Percentiles rank a stretch among this genome's conserved stretches.
These are phyloP conservation scores for Scleropages formosus DNA, from an alignment of 2,797 vertebrate species.

Conservation along the genomic window DNA sequence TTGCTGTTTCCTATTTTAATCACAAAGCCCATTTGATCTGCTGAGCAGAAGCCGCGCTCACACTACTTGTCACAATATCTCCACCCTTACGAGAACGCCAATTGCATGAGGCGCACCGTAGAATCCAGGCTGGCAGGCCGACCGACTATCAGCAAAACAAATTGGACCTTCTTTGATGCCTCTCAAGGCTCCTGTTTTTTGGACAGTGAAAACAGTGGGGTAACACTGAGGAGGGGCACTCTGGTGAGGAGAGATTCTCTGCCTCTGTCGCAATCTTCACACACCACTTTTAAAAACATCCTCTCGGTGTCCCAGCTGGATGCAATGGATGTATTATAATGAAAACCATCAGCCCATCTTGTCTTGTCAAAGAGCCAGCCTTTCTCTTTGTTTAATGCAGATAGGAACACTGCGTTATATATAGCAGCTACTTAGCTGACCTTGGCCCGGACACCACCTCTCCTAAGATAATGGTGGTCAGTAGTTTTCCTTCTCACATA, in stretches of 20 bases:
- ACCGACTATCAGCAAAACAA: conserved; percentile 24
- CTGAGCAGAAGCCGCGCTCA: neutral
- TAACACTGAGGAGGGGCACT: neutral
- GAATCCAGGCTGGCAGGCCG: conserved; percentile 24
- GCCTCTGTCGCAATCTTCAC: conserved; percentile 16
- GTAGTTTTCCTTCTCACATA: neutral
- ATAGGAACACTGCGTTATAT: conserved; percentile 28
- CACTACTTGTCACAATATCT: neutral
- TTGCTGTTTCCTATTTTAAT: conserved; percentile 21
- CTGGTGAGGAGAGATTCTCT: neutral
- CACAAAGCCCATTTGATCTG: conserved; percentile 29
- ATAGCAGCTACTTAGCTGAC: conserved; percentile 17
- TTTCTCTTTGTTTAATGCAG: conserved; percentile 15
- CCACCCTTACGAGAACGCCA: neutral
- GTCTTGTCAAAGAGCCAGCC: neutral
- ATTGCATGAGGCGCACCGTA: neutral
- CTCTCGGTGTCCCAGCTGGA: conserved; percentile 15
- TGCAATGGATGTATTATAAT: neutral
- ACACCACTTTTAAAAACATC: conserved; percentile 7
- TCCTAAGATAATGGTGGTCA: neutral
- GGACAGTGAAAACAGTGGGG: neutral
- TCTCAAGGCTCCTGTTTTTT: neutral
- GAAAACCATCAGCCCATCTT: conserved; percentile 17
- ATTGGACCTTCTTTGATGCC: conserved; percentile 20
- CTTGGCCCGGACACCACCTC: conserved; percentile 13